Evolutionary conservation across 2,888 invertebrate genomes (phyloP).

Genomic region (Lasioglossum leucozonium): DNA sequence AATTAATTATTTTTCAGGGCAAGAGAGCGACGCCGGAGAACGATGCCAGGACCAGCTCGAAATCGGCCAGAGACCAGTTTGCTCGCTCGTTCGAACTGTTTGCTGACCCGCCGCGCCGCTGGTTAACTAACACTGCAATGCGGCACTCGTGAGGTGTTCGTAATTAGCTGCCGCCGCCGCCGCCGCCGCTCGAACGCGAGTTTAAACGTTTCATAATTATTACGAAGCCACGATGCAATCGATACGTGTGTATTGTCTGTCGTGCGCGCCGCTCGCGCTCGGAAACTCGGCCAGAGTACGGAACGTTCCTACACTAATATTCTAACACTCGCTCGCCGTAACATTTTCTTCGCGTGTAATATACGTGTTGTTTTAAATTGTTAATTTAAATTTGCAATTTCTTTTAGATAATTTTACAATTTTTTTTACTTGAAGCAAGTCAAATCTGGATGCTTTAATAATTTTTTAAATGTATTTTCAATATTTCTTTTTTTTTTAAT

Average conservation of each 20-base stretch:
- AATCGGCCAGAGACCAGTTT: constrained; percentile 48
- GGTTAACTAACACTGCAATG: constrained; percentile 59
- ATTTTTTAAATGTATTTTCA: no score
- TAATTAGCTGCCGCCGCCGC: constrained; percentile 52
- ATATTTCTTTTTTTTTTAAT: no score
- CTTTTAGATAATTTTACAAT: no score
- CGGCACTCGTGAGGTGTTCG: constrained; percentile 51
- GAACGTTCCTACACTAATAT: neutral
- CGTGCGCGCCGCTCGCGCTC: neutral
- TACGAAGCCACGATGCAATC: constrained; percentile 35
- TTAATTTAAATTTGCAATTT: no score
- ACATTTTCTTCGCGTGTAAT: neutral
- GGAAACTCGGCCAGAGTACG: neutral
- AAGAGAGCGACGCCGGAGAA: constrained; percentile 19
- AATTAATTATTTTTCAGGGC: constrained; percentile 82
- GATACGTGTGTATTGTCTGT: constrained; percentile 23
- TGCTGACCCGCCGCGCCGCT: constrained; percentile 37
- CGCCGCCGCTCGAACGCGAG: constrained; percentile 36
- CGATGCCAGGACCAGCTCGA: constrained; percentile 45
- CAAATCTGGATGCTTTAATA: no score
- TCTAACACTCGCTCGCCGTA: neutral
- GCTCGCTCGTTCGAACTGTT: constrained; percentile 39
- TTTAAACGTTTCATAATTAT: constrained; percentile 50
- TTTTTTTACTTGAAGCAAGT: no score
- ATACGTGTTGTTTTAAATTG: no score